phyloP scores from a whole-genome alignment of 2,797 vertebrate species.

The Menidia menidia region DNA sequence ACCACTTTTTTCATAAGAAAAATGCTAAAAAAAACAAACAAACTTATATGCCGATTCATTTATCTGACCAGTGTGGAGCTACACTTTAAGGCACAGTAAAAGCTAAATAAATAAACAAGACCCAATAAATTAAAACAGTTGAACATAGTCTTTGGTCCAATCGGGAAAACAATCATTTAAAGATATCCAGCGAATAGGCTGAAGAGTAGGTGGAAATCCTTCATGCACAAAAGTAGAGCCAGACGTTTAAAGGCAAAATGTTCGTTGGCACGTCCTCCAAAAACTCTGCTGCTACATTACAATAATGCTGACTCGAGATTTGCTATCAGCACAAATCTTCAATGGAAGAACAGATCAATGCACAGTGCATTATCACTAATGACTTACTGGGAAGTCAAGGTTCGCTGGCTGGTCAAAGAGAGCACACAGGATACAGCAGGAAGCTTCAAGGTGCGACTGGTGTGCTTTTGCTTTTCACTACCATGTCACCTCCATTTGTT shows the following conservation, averaged over 20 bases:
- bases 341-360: conserved; percentile 42
- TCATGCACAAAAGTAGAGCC: conserved; percentile 24
- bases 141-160: conserved; percentile 45
- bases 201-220: conserved; percentile 35
- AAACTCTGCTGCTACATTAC: conserved; percentile 14
- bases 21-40: neutral
- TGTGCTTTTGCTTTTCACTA: neutral
- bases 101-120: conserved; percentile 58
- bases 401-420: conserved; percentile 7
- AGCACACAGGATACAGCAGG: conserved; percentile 19
- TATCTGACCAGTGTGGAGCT: conserved; percentile 31
- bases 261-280: conserved; percentile 50
- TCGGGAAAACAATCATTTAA: conserved; percentile 26
- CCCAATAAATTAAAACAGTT: conserved; percentile 55
- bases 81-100: conserved; percentile 47
- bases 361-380: neutral
- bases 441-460: conserved; percentile 32
- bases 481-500: neutral
- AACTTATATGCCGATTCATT: neutral
- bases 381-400: conserved; percentile 7
- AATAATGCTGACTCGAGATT: conserved; percentile 18
- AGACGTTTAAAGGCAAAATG: conserved; percentile 32
- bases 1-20: no score
- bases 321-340: conserved; percentile 10
- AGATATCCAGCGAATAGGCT: conserved; percentile 27